These are phyloP conservation scores for Perdita meconis DNA, from an alignment of 2,888 invertebrate genomes.

Conservation along the genomic window DNA sequence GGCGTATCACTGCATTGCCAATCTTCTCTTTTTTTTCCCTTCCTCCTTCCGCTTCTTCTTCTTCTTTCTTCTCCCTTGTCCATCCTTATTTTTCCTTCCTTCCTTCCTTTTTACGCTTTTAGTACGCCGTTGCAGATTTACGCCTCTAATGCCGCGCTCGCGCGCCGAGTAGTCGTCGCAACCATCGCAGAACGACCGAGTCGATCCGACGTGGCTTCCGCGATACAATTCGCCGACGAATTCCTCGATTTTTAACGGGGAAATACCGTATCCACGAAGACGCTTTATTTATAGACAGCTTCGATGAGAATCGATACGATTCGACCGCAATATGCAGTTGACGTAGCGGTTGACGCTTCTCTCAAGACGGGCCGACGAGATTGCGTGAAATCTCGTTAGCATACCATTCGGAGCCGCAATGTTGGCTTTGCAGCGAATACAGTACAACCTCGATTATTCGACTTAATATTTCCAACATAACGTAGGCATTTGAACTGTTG, in stretches of 20 bases:
- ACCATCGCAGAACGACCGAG: conserved; percentile 12
- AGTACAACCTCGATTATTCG: too few species aligned
- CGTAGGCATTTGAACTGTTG: too few species aligned
- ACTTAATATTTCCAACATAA: too few species aligned
- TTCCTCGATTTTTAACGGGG: conserved; percentile 8
- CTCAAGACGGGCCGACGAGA: not conserved
- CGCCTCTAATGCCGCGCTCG: too few species aligned
- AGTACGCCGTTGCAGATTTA: conserved; percentile 26
- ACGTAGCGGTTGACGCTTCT: conserved; percentile 11
- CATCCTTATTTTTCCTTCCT: not conserved
- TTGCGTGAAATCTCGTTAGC: not conserved
- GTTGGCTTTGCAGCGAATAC: not conserved
- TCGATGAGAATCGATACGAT: conserved; percentile 7
- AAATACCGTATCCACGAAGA: not conserved
- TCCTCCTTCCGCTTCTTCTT: not conserved
- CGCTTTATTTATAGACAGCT: conserved; percentile 17
- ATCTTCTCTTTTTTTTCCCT: conserved; percentile 57
- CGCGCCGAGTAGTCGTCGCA: conserved; percentile 23
- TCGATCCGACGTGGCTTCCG: conserved; percentile 5
- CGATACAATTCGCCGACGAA: conserved; percentile 3
- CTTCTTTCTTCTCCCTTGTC: conserved; percentile 17
- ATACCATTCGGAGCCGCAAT: not conserved
- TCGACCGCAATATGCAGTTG: conserved; percentile 13
- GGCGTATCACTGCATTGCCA: conserved; percentile 75
- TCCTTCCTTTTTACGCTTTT: conserved; percentile 8